Base-by-base conservation (phyloP, 2,797 vertebrate genomes). In the Pangasius macronema region DNA sequence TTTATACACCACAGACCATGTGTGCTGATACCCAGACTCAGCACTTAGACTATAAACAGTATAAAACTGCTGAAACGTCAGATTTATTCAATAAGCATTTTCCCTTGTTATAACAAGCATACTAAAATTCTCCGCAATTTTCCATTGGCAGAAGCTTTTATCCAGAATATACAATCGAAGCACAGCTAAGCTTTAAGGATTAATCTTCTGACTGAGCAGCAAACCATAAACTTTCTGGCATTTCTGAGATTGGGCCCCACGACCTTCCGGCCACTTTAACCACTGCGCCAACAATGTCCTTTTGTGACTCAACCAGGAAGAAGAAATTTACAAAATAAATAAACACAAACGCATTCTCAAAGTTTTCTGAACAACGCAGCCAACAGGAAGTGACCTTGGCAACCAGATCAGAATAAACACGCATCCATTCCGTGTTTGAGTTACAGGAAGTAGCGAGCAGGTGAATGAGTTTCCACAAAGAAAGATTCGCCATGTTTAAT, bases 311-410 rank as follows among this genome's bases (percentile, higher is more conserved):
- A 39, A 14, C 24, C 72, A 75, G 42, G 24, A 75, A 27, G 72
- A 49, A 22, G 5, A 68, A 65, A 36, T 70, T 36, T 36, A 3
- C n/a, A 11, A 53, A 57, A 57, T 20, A 57, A 22, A 57, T 0
- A 59, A 24, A 24, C 8, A 59, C 24, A 8, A 24, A 24, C 8
- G 20, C 39, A 49, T 20, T 33, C 22, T 73, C 6, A 33, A 77
- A 30, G 16, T 30, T 77, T 76, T 75, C 49, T 53, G 46, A 77
- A 33, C 5, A 53, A 53, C 7, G 2, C n/a, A 20, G 49, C 49
- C 14, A 22, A 77, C 75, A 77, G 49, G 75, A 77, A 77, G 75
- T 33, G 49, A 77, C 27, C 73, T 76, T 76, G 73, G 49, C n/a
- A 55, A 30, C 49, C 75, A n/a, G 46, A 51, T 76, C 46, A 53